Base-by-base conservation (phyloP, 2,113 vertebrate species). In the Podocnemis expansa region DNA sequence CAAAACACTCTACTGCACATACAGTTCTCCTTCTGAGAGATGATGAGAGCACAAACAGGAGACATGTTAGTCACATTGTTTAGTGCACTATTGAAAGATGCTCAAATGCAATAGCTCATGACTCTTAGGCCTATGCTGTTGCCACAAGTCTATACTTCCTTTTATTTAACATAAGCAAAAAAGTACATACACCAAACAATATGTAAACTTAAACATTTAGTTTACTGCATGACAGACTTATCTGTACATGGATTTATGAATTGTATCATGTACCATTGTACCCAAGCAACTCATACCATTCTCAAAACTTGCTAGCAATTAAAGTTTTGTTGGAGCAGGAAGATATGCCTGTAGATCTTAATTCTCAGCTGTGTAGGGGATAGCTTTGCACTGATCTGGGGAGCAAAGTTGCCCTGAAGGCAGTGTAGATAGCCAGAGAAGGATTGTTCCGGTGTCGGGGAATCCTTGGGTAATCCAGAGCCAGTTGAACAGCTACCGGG, bases 41-140 rank as follows among this genome's bases (percentile, higher is more conserved):
- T 78, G 75, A 56, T 49, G 67, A 60, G 13, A 63, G 45, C 87
- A 60, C 84, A 60, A 92, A 70, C 82, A n/a, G 0, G 0, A 87
- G 79, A 75, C 87, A 81, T 85, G 34, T 52, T 87, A 89, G 73
- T 90, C 92, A 93, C 89, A 43, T 90, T 95, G 5, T 86, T 75
- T 89, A 5, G 10, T 86, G 34, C 34, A 19, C 31, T 67, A 31
- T n/a, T 82, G 87, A 67, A 84, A 80, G 81, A 55, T 2, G 17
- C 85, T 95, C 81, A 86, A 49, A 11, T 41, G 82, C 51, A 86
- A 95, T 52, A 41, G 47, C 67, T 76, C 21, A 12, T 43, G 76
- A 88, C 43, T 87, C 79, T 31, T 86, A 47, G 49, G 78, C 90
- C 34, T 41, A 31, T 82, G 31, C 6, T 81, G 91, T 54, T 70